A percentile compares a stretch with the other conserved stretches of the same genome.
These are phyloP conservation scores for Perca flavescens DNA, from an alignment of 2,113 vertebrate species.

Conservation along the genomic window DNA sequence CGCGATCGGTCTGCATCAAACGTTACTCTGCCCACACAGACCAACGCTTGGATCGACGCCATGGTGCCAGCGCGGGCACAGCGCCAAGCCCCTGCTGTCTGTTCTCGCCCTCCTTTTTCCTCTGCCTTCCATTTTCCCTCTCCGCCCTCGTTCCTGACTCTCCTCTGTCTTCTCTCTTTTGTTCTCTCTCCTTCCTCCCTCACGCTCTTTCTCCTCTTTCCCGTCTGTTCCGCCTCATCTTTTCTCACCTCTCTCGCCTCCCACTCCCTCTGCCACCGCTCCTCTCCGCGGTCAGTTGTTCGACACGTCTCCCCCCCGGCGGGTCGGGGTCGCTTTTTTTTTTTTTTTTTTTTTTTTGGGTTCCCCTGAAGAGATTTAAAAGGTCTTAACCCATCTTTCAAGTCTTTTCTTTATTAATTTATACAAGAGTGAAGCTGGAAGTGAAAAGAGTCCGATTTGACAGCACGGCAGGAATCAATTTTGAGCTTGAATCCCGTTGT, in stretches of 20 bases:
- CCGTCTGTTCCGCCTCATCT: slow-evolving; percentile 55
- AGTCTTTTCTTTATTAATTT: slow-evolving; percentile 39
- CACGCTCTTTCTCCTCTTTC: slow-evolving; percentile 28
- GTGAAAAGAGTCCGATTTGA: slow-evolving; percentile 25
- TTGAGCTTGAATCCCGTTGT: slow-evolving; percentile 38
- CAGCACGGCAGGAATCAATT: slow-evolving; percentile 22
- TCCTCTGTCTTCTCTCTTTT: slow-evolving; percentile 45
- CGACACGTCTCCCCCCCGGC: slow-evolving; percentile 29
- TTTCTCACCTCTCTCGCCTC: slow-evolving; percentile 60
- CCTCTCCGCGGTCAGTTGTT: slow-evolving; percentile 38
- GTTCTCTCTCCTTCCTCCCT: slow-evolving; percentile 28
- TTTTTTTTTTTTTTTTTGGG: slow-evolving; percentile 22
- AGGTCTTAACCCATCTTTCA: slow-evolving; percentile 38
- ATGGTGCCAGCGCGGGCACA: slow-evolving; percentile 41
- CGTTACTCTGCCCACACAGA: slow-evolving; percentile 65
- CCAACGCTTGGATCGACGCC: slow-evolving; percentile 49
- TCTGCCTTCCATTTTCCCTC: slow-evolving; percentile 30
- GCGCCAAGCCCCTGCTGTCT: slow-evolving; percentile 54
- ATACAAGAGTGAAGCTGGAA: slow-evolving; percentile 20
- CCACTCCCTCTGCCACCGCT: slow-evolving; percentile 32
- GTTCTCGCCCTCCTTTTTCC: slow-evolving; percentile 43
- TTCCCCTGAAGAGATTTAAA: slow-evolving; percentile 22
- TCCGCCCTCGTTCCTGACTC: slow-evolving; percentile 15
- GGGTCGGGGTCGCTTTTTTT: no score
- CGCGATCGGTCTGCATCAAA: slow-evolving; percentile 54